Evolutionary conservation across 2,797 vertebrate species (phyloP), one percentile per base, ranked within the genome.

Genomic region (Podarcis lilfordi): DNA sequence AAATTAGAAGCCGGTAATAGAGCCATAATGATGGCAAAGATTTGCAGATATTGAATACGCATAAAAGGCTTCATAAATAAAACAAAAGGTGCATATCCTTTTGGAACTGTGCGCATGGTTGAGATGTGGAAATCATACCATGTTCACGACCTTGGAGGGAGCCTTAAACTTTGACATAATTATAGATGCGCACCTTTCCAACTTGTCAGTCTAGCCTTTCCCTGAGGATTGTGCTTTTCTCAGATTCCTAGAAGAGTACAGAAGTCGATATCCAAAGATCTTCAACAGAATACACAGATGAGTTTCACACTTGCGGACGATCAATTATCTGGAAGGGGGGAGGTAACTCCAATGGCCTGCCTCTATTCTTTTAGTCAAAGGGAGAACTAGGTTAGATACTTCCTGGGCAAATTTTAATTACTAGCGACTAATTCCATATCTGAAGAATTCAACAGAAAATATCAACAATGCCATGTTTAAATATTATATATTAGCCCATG

Each of bases 91-190:
- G 50, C 25, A 37, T 15, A 10, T 32, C 21, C 79, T 92, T 77
- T 89, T 89, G 84, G 88, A 89, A 81, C 87, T n/a, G 81, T 84
- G 43, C 86, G 92, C 88, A 91, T 89, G 86, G 93, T 86, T 13
- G 17, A 91, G 89, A 89, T 64, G 89, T 89, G 75, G 37, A 91
- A 91, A 91, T 91, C 64, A 84, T 84, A 84, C 84, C 23, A 50
- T 66, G 50, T 80, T 91, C 84, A 74, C 91, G 89, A 92, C 90
- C 86, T 93, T 90, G 87, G 72, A 87, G 81, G 71, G 86, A 25
- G 77, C 92, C 84, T 93, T 91, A 82, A 27, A 87, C n/a, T 88
- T 91, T 75, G 66, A 80, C 77, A 78, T 93, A 87, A 59, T 85
- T 83, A 83, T 10, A 90, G 83, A 84, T 27, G 43, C 37, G 13